Base-by-base conservation (phyloP, 2,888 invertebrate genomes). In the Brenthis ino region DNA sequence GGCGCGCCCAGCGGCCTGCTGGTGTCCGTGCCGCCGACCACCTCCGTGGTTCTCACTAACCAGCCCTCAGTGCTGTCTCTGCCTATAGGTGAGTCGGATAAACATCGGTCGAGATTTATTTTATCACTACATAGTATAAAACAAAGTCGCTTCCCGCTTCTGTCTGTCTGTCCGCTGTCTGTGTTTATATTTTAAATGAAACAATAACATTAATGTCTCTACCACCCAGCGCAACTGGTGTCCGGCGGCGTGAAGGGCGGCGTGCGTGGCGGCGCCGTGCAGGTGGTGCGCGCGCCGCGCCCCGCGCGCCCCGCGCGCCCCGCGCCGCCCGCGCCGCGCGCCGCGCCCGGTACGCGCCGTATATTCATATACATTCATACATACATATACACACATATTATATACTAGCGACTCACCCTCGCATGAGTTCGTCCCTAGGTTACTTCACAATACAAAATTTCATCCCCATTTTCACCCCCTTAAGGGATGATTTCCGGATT, bases 1-100 rank as follows among this genome's bases (percentile, higher is more conserved):
- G 95, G 96, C 48, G 94, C 96, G 50, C 93, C 93, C 8, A 92
- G 91, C 63, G 95, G 95, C 60, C 91, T 96, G 69, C 91, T 96
- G 69, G 96, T 96, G 68, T 95, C 96, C 55, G 95, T 95, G 72
- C 95, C 96, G 68, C 87, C 93, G 60, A 88, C 93, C 67, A 87
- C 90, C 3, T 88, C 91, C 67, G 94, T 86, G 48, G 92, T 89
- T 76, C 93, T 83, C 80, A 91, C 82, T 74, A 95, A 85, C 86
- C 95, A 84, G 88, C 93, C 93, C 5, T 94, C 94, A 6, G 93
- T 95, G 82, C 89, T 95, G 57, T 94, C 95, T 67, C 82, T 95
- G 76, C 95, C 95, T 72, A 94, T 95, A 77, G 94, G 95, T 95
- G 73, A 86, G 85, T 53, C 6, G 3, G 51, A 1, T 28, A 6